These are phyloP conservation scores for Rapana venosa DNA, from an alignment of 2,888 invertebrate genomes.

Conservation along the genomic window DNA sequence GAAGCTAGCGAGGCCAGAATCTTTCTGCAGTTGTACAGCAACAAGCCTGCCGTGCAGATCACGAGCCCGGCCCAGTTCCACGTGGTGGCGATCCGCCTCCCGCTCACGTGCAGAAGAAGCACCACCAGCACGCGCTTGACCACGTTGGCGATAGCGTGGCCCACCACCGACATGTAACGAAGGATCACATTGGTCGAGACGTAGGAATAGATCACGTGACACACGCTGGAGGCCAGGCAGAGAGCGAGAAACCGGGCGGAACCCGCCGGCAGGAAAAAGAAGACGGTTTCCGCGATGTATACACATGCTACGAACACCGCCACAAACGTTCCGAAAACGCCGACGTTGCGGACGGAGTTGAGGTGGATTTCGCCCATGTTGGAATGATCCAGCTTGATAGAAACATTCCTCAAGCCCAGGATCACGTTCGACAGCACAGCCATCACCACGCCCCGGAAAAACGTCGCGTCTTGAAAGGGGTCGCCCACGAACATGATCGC, in stretches of 20 bases:
- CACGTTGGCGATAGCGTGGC: constrained; percentile 58
- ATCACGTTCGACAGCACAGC: constrained; percentile 58
- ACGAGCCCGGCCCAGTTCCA: constrained; percentile 48
- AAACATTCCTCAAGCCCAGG: constrained; percentile 53
- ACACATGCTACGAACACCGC: neutral
- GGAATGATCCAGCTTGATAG: constrained; percentile 49
- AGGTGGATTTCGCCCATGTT: constrained; percentile 43
- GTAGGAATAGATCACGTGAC: constrained; percentile 58
- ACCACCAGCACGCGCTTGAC: constrained; percentile 57
- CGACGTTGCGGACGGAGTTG: constrained; percentile 28
- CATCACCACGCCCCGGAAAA: constrained; percentile 48
- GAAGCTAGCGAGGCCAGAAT: neutral
- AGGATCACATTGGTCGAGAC: constrained; percentile 54
- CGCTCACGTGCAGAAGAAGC: constrained; percentile 51
- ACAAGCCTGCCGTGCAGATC: constrained; percentile 45
- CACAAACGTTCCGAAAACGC: constrained; percentile 40
- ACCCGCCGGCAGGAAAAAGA: neutral
- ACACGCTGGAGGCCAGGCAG: constrained; percentile 47
- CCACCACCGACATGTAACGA: constrained; percentile 54
- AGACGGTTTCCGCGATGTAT: neutral
- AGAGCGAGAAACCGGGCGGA: constrained; percentile 21
- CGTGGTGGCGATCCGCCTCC: constrained; percentile 44
- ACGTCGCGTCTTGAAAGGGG: constrained; percentile 30
- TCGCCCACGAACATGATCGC: constrained; percentile 53
- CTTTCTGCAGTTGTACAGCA: constrained; percentile 29